Conservation (phyloP, 2,113 vertebrate species). For the Megaceryle maxima region DNA sequence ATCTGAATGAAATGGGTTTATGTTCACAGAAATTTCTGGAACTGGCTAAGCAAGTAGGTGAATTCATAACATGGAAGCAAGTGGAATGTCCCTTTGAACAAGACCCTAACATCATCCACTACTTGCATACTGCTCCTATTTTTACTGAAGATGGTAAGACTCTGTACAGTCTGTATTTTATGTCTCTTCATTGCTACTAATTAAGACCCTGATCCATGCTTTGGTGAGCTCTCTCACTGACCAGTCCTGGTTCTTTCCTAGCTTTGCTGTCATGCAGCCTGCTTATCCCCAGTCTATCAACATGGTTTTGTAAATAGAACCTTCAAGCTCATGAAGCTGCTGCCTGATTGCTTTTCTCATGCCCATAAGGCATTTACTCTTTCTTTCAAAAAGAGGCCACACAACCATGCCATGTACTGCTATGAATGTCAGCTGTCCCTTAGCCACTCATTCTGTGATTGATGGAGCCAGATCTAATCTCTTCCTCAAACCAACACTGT, state of each 20-base stretch:
- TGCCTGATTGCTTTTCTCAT: neutral
- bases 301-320: neutral
- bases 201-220: neutral
- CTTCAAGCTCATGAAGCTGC: neutral
- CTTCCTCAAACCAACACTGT: neutral
- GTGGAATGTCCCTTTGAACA: slow-evolving; percentile 82
- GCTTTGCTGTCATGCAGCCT: neutral
- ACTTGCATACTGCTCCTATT: slow-evolving; percentile 79
- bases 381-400: neutral
- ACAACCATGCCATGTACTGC: neutral
- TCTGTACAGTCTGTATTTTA: neutral
- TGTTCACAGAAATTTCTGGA: slow-evolving; percentile 80
- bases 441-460: neutral
- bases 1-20: neutral
- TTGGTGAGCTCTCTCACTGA: neutral
- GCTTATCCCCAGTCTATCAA: neutral
- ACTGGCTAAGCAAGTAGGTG: slow-evolving; percentile 81
- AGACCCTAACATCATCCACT: slow-evolving; percentile 79
- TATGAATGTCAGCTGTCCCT: slow-evolving; percentile 43
- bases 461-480: slow-evolving; percentile 25
- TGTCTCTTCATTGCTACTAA: neutral
- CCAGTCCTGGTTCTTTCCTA: neutral
- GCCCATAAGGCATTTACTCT: neutral
- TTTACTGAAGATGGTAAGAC: slow-evolving; percentile 82
- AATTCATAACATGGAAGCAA: slow-evolving; percentile 85